These are phyloP conservation scores for Arrhamphus sclerolepis DNA, from an alignment of 2,797 vertebrate genomes.

Conservation along the genomic window DNA sequence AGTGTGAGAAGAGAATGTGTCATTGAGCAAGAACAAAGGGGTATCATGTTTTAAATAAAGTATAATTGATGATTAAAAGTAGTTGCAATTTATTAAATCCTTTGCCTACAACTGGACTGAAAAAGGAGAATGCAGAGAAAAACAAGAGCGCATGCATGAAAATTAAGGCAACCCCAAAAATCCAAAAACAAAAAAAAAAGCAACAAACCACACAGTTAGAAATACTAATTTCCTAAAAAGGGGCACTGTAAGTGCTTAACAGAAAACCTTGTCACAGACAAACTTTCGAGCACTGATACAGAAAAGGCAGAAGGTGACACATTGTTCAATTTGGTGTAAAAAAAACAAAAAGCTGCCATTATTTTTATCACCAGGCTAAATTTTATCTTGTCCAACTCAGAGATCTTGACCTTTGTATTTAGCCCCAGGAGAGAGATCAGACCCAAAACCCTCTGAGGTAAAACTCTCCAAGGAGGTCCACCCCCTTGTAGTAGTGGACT, in stretches of 20 bases:
- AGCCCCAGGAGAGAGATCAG: constrained; percentile 45
- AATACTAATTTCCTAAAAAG: too few relatives aligned
- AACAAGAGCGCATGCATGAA: too few relatives aligned
- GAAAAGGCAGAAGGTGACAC: background rate
- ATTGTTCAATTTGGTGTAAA: constrained; percentile 6
- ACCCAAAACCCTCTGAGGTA: constrained; percentile 40
- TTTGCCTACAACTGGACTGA: too few relatives aligned
- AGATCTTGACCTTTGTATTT: constrained; percentile 55
- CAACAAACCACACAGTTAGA: too few relatives aligned
- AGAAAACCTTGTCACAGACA: too few relatives aligned
- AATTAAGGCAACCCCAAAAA: too few relatives aligned
- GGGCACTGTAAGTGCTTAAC: too few relatives aligned
- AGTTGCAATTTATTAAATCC: constrained; percentile 7
- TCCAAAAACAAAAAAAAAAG: too few relatives aligned
- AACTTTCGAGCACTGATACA: too few relatives aligned
- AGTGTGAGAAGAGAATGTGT: constrained; percentile 44
- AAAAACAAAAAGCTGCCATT: constrained; percentile 2
- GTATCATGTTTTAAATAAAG: constrained; percentile 32
- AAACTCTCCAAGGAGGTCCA: constrained; percentile 34
- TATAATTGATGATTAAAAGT: constrained; percentile 17
- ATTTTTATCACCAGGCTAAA: constrained; percentile 11
- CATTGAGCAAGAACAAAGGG: constrained; percentile 46
- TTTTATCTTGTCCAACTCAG: constrained; percentile 40
- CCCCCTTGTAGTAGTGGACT: constrained; percentile 34
- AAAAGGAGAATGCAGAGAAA: too few relatives aligned